phyloP scores from a whole-genome alignment of 1,140 invertebrate genomes.

The Holcopasites calliopsidis region DNA sequence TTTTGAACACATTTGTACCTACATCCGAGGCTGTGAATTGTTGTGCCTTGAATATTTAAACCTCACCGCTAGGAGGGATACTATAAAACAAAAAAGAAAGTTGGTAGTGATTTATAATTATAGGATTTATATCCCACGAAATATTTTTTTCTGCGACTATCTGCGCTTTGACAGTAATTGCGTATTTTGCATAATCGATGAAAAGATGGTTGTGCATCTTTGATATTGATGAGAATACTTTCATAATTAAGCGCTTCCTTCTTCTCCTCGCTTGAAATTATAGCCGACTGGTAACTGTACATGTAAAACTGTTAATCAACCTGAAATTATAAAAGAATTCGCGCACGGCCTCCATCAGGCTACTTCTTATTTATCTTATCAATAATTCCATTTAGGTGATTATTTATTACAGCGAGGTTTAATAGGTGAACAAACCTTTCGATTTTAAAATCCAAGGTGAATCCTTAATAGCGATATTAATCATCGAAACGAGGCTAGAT shows the following conservation, averaged over 20 bases:
- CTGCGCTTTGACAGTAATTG: neutral
- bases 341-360: neutral
- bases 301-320: slow-evolving; percentile 46
- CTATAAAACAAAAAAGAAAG: no score
- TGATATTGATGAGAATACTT: slow-evolving; percentile 13
- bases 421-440: no score
- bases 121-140: no score
- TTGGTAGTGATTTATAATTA: neutral
- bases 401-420: no score
- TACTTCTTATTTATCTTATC: no score
- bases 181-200: neutral
- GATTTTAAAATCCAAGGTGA: no score
- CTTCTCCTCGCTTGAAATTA: slow-evolving; percentile 16
- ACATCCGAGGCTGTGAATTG: neutral
- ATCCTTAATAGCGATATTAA: no score
- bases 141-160: no score
- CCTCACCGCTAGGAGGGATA: no score
- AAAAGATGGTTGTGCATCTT: neutral
- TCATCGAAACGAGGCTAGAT: no score
- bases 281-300: slow-evolving; percentile 26
- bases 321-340: slow-evolving; percentile 29
- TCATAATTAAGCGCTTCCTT: slow-evolving; percentile 38
- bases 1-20: neutral
- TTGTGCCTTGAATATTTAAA: neutral
- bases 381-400: no score